Base-by-base conservation (phyloP, 35 echinoderm and acorn worm species). In the Hemicentrotus pulcherrimus region DNA sequence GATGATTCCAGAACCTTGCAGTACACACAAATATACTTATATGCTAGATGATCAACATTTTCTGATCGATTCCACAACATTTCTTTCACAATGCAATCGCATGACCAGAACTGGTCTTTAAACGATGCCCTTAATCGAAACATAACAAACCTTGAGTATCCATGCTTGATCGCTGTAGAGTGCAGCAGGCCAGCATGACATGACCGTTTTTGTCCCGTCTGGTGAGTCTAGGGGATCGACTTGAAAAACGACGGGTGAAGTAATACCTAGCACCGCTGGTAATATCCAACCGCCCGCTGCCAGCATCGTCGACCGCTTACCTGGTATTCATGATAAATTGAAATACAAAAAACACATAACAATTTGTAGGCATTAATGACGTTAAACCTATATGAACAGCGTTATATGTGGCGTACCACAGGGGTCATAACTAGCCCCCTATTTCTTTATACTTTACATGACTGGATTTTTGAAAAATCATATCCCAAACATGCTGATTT, bases 251-350 rank as follows among this genome's bases (percentile, higher is more conserved):
- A 96, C 89, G 9, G 97, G 86, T 35, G 96, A 95, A 32, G 96
- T 86, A 6, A 95, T 58, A 12, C 95, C 95, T n/a, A 95, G 58
- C 16, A 99, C 61, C 1, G 60, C 35, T 2, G 98, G 96, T 19
- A 95, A 31, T 19, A 95, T 86, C 98, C 98, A 99, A 24, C 96
- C 98, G 31, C 94, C 91, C 6, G 94, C 96, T 6, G 98, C 98
- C 96, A 99, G 96, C 2, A 99, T 32, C 12, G 96, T 98, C 31
- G 97, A 95, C 41, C 97, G 61, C 78, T 97, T 98, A 19, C 97
- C 97, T 98, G 55, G 22, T 10, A 55, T 55, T 55, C 50, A 55
- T n/a, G n/a, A n/a, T n/a, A n/a, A n/a, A n/a, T n/a, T n/a, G n/a
- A n/a, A n/a, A n/a, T n/a, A n/a, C n/a, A n/a, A n/a, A n/a, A n/a